Conservation (phyloP, 1,140 invertebrate species). For the Drosophila virilis region DNA sequence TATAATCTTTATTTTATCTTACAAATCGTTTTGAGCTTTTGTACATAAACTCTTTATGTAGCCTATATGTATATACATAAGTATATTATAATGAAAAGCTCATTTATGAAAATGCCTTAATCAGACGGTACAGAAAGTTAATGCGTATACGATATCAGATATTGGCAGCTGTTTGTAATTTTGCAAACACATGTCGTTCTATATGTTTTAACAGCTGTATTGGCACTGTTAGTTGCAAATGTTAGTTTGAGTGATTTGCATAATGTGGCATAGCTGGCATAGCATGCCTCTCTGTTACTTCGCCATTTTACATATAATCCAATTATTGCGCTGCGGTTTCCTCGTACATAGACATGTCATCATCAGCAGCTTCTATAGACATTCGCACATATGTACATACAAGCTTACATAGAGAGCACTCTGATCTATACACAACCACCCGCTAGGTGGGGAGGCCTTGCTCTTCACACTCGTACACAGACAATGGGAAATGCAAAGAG, state of each 20-base stretch:
- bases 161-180: constrained; percentile 39
- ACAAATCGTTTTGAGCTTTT: too few relatives aligned
- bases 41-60: too few relatives aligned
- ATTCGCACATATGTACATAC: neutral
- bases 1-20: too few relatives aligned
- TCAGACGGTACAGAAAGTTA: neutral
- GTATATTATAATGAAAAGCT: neutral
- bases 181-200: constrained; percentile 1
- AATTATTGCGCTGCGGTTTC: constrained; percentile 34
- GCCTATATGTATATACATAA: too few relatives aligned
- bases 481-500: constrained; percentile 12
- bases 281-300: constrained; percentile 21
- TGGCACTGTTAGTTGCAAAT: constrained; percentile 4
- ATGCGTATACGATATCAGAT: neutral
- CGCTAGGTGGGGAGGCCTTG: constrained; percentile 7
- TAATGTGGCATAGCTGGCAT: neutral
- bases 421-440: constrained; percentile 38
- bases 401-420: neutral
- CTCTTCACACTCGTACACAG: neutral
- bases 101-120: neutral
- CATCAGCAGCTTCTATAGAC: constrained; percentile 1
- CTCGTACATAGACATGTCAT: neutral
- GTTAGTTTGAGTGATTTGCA: constrained; percentile 2
- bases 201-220: constrained; percentile 36
- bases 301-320: constrained; percentile 27